Percentiles rank a stretch among this genome's conserved stretches.
Evolutionary conservation across 2,888 invertebrate genomes (phyloP).

Genomic region (Melanotus villosus): DNA sequence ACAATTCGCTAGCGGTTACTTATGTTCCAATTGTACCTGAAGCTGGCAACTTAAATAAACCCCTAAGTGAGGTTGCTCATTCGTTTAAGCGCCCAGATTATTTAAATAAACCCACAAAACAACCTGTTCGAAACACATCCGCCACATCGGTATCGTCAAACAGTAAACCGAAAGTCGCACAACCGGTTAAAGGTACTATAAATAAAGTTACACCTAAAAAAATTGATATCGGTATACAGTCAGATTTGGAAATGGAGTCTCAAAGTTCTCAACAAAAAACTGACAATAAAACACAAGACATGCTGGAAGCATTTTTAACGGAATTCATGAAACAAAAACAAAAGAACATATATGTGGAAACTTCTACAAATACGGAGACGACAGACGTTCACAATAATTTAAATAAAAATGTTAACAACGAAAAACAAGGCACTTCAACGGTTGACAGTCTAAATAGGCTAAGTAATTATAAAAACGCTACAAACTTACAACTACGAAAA

Average conservation of each 20-base stretch:
- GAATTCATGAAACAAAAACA: conserved; percentile 54
- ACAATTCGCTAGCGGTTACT: conserved; percentile 57
- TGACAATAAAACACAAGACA: conserved; percentile 32
- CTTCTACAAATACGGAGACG: conserved; percentile 59
- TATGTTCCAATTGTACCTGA: conserved; percentile 41
- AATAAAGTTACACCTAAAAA: conserved; percentile 5
- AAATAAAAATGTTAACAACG: conserved; percentile 26
- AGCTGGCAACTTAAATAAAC: conserved; percentile 2
- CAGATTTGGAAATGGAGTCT: conserved; percentile 44
- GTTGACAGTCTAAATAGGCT: neutral
- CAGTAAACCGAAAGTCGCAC: neutral
- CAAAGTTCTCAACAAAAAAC: conserved; percentile 4
- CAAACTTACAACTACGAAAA: conserved; percentile 51
- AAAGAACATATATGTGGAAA: conserved; percentile 57
- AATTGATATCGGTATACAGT: conserved; percentile 43
- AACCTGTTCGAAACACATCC: neutral
- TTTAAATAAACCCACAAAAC: conserved; percentile 15
- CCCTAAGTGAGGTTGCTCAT: neutral
- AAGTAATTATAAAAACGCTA: conserved; percentile 2
- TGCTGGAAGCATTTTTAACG: conserved; percentile 56
- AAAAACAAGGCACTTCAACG: conserved; percentile 7
- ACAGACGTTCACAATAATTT: conserved; percentile 10
- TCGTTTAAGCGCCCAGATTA: conserved; percentile 17
- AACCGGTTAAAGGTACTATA: neutral
- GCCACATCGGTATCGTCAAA: neutral